phyloP scores from a whole-genome alignment of 2,888 invertebrate species.

The Drosophila algonquin region DNA sequence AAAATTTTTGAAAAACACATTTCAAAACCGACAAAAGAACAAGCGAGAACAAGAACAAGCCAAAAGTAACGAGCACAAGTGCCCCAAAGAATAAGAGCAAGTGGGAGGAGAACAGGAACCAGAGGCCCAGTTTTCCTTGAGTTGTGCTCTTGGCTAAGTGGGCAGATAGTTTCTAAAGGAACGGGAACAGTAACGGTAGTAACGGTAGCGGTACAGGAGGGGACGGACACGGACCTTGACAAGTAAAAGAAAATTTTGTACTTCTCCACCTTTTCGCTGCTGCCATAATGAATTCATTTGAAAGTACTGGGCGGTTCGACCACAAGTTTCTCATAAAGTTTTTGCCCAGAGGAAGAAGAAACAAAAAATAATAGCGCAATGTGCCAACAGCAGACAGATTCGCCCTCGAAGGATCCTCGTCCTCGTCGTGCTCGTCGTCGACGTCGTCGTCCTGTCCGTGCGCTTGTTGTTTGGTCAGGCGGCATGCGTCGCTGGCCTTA shows the following conservation, averaged over 20 bases:
- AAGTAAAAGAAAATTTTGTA: slow-evolving; percentile 57
- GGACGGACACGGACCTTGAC: slow-evolving; percentile 19
- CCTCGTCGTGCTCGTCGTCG: slow-evolving; percentile 6
- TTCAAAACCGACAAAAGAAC: slow-evolving; percentile 60
- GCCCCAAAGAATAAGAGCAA: slow-evolving; percentile 33
- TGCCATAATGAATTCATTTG: slow-evolving; percentile 67
- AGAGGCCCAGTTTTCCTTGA: slow-evolving; percentile 38
- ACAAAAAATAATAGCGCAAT: slow-evolving; percentile 19
- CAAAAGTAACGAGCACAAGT: slow-evolving; percentile 68
- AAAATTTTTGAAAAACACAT: slow-evolving; percentile 61
- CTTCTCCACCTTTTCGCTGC: slow-evolving; percentile 44
- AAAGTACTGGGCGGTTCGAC: slow-evolving; percentile 48
- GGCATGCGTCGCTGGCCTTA: slow-evolving; percentile 69
- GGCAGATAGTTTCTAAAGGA: slow-evolving; percentile 50
- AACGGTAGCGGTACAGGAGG: not conserved
- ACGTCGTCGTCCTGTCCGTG: not conserved
- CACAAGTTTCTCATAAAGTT: slow-evolving; percentile 54
- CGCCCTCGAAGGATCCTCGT: slow-evolving; percentile 59
- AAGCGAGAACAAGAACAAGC: slow-evolving; percentile 69
- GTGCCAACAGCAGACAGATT: slow-evolving; percentile 15
- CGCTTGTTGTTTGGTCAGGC: slow-evolving; percentile 46
- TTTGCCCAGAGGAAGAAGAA: slow-evolving; percentile 21
- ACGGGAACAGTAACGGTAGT: slow-evolving; percentile 1
- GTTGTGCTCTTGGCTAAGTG: slow-evolving; percentile 37
- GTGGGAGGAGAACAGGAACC: slow-evolving; percentile 40